These are phyloP conservation scores for Dromaius novaehollandiae DNA, from an alignment of 2,113 vertebrate species.

Conservation along the genomic window DNA sequence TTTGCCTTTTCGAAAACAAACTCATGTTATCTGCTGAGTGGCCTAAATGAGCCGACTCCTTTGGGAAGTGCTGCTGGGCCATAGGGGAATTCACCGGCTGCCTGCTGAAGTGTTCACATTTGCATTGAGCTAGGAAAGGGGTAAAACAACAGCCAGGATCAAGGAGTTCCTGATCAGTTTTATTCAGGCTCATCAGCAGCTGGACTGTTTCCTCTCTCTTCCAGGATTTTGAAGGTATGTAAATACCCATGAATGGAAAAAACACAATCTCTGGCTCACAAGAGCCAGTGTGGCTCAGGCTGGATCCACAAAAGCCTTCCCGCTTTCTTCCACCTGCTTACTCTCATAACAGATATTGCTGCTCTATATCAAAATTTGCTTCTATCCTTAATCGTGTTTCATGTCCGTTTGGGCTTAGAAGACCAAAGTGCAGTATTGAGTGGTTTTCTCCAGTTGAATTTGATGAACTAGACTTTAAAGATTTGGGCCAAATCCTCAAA, in stretches of 20 bases:
- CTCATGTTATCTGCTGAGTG: slow-evolving; percentile 28
- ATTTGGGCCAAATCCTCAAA: not conserved
- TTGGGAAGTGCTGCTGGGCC: not conserved
- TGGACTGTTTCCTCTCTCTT: not conserved
- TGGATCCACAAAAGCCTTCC: not conserved
- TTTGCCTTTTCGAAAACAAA: slow-evolving; percentile 61
- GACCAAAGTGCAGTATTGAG: not conserved
- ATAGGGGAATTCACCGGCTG: not conserved
- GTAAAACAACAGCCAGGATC: not conserved
- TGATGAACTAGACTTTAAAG: not conserved
- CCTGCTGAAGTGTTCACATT: not conserved
- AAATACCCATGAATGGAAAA: not conserved
- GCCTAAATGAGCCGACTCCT: slow-evolving; percentile 48
- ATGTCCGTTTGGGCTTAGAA: not conserved
- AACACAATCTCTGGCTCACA: not conserved
- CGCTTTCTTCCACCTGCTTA: not conserved
- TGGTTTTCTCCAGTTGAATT: not conserved
- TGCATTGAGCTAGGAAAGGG: fast-evolving
- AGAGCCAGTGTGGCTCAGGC: not conserved
- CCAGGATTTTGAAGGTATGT: not conserved
- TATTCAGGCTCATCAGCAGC: not conserved
- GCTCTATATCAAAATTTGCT: not conserved
- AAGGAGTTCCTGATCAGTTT: not conserved
- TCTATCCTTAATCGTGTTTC: fast-evolving
- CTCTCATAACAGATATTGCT: not conserved